A percentile compares a stretch with the other conserved stretches of the same genome.
Conservation (phyloP, 2,113 vertebrate genomes). For the Pygoscelis adeliae region DNA sequence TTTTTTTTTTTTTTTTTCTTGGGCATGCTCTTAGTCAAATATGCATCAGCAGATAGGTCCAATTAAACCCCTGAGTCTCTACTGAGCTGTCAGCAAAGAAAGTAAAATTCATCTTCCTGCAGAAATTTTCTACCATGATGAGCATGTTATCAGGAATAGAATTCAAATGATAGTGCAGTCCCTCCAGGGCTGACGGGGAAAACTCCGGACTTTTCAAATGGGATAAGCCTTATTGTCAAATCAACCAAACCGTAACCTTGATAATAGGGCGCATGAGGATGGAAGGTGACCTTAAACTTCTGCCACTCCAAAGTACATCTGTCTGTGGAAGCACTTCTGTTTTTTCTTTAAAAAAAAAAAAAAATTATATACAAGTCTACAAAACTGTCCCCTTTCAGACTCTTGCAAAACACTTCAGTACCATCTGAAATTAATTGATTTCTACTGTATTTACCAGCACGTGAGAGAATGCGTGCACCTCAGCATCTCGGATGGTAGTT, state of each 20-base stretch:
- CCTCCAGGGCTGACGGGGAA: not conserved
- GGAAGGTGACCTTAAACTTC: conserved; percentile 31
- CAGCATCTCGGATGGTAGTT: not conserved
- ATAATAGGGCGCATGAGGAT: not conserved
- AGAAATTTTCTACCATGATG: conserved; percentile 52
- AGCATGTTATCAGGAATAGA: conserved; percentile 48
- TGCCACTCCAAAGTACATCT: not conserved
- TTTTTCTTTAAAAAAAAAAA: not conserved
- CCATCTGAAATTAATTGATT: not conserved
- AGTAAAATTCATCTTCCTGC: conserved; percentile 47
- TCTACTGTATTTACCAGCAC: not conserved
- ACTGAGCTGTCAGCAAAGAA: conserved; percentile 45
- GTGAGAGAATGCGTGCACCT: not conserved
- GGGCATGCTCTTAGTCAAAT: conserved; percentile 16
- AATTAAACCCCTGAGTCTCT: conserved; percentile 21
- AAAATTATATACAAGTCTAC: not conserved
- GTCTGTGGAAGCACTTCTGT: not conserved
- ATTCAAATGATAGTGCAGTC: conserved; percentile 18
- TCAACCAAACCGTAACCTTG: not conserved
- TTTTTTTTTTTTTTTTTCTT: not conserved
- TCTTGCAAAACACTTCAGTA: not conserved
- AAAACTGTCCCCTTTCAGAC: not conserved
- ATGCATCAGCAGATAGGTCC: conserved; percentile 18
- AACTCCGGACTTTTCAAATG: not conserved
- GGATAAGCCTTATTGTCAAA: not conserved